A percentile compares a stretch with the other conserved stretches of the same genome.
Conservation (phyloP, 2,888 invertebrate species). For the Limenitis camilla region DNA sequence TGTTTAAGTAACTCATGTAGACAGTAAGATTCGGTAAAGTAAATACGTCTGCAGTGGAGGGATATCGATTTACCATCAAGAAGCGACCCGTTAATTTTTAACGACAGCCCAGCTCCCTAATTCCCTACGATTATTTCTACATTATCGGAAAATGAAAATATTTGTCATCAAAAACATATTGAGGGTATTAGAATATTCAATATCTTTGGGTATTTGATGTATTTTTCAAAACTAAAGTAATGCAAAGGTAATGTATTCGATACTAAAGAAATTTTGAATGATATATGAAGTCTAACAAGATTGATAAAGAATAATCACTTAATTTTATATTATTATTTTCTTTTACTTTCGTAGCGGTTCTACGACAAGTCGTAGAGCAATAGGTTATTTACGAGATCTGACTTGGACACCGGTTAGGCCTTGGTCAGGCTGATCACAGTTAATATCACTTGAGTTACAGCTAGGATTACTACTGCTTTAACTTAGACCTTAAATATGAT, state of each 20-base stretch:
- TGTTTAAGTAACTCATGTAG: not conserved
- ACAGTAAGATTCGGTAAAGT: constrained; percentile 8
- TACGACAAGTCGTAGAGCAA: too few species aligned
- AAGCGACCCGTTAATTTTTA: constrained; percentile 59
- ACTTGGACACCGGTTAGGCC: not conserved
- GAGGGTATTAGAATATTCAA: constrained; percentile 32
- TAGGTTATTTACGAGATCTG: not conserved
- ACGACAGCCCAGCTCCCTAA: constrained; percentile 51
- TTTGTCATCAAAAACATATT: constrained; percentile 39
- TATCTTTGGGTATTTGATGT: not conserved
- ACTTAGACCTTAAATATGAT: not conserved
- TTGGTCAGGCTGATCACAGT: constrained; percentile 3
- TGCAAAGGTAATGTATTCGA: not conserved
- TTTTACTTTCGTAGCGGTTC: not conserved
- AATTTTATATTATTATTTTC: too few species aligned
- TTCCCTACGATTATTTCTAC: constrained; percentile 54
- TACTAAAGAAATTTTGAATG: too few species aligned
- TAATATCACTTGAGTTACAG: constrained; percentile 6
- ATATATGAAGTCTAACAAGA: too few species aligned
- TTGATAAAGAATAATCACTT: too few species aligned
- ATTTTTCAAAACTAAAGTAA: not conserved
- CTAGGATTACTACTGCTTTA: not conserved
- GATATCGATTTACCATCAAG: constrained; percentile 64
- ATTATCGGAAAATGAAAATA: constrained; percentile 32
- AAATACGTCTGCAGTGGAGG: constrained; percentile 20